Conservation (phyloP, 2,113 vertebrate genomes). For the Callocephalon fimbriatum region DNA sequence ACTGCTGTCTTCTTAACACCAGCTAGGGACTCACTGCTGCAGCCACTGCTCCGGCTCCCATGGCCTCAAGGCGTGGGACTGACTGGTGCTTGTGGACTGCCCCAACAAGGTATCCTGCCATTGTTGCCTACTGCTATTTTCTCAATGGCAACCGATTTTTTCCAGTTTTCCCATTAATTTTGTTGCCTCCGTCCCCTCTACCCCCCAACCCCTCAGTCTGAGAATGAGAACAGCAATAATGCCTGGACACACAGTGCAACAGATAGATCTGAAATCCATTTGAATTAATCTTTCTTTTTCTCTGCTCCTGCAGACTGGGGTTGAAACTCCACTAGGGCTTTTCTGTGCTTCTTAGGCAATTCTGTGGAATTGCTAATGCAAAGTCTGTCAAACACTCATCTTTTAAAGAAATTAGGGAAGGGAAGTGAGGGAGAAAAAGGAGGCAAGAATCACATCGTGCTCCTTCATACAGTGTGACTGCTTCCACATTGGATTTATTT, state of each 20-base stretch:
- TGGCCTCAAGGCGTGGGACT: neutral
- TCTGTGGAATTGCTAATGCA: accelerated
- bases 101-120: neutral
- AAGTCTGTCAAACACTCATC: neutral
- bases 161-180: neutral
- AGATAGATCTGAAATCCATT: neutral
- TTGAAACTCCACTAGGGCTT: neutral
- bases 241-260: accelerated
- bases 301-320: neutral
- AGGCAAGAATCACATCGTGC: neutral
- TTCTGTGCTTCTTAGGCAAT: neutral
- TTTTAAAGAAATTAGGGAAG: neutral
- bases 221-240: neutral
- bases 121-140: neutral
- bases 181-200: neutral
- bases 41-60: accelerated
- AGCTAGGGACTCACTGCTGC: accelerated
- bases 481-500: neutral
- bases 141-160: neutral
- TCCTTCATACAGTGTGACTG: neutral
- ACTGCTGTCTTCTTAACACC: neutral
- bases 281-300: neutral
- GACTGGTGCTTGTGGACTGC: accelerated
- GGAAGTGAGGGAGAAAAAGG: neutral
- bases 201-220: neutral